phyloP scores from a whole-genome alignment of 1,140 invertebrate species.

The Hypsibius dujardini region DNA sequence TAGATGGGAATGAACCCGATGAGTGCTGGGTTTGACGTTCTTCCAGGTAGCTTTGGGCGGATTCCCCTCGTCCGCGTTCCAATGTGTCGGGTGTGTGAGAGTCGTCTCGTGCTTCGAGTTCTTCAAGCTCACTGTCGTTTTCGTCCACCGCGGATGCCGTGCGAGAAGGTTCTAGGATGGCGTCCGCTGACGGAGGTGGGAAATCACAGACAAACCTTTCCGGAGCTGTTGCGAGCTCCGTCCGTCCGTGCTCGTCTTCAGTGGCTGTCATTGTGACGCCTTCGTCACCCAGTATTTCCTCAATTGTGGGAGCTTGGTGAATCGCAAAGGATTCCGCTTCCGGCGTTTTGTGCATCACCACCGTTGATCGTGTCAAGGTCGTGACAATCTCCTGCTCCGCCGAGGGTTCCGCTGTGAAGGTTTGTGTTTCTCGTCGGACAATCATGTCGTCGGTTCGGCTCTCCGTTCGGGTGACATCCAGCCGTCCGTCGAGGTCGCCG shows the following conservation, averaged over 20 bases:
- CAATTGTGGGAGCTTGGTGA: not conserved
- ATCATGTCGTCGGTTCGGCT: not conserved
- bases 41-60: not conserved
- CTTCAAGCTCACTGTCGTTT: not conserved
- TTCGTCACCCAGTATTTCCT: not conserved
- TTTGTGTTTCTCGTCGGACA: not conserved
- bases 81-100: not conserved
- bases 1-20: not conserved
- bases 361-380: not conserved
- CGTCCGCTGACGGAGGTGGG: not conserved
- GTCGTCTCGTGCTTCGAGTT: not conserved
- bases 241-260: not conserved
- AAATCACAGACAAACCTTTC: not conserved
- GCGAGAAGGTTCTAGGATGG: not conserved
- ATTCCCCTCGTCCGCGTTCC: not conserved
- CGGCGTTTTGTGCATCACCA: not conserved
- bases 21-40: not conserved
- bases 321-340: not conserved
- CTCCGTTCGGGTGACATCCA: conserved; percentile 9
- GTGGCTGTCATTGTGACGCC: not conserved
- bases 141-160: not conserved
- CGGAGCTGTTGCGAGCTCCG: not conserved
- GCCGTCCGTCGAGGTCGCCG: not conserved
- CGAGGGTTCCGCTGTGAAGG: not conserved
- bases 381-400: not conserved